Evolutionary conservation across 2,888 invertebrate genomes (phyloP), one percentile per base, ranked within the genome.

Genomic region (Athalia rosae): DNA sequence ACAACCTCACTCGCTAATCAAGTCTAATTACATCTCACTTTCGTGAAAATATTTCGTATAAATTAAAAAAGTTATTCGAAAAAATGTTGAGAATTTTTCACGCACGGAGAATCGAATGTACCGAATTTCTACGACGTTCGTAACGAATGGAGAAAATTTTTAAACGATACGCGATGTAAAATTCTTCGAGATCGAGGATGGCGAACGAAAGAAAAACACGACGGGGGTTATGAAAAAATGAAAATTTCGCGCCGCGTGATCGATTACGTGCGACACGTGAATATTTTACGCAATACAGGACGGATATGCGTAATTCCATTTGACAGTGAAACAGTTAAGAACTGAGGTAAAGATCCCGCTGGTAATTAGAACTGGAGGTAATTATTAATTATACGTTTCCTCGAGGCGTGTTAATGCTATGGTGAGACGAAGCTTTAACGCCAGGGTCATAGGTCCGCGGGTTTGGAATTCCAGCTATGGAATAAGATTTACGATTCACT

Each of bases 311-410:
- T 61, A 15, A n/a, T 28, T n/a, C n/a, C 11, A 41, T 43, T 45
- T 71, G 43, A 71, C 71, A 45, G 56, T 71, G 43, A 43, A 43
- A 45, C 56, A 58, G 71, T 71, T 45, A 71, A 43, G 45, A 4
- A 45, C 58, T 45, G 28, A 28, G 7, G 71, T 71, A 43, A 13
- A 47, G 56, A 58, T 71, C 58, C 43, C 13, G n/a, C 13, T 2
- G 58, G 71, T 71, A 71, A 71, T 71, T 71, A 71, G 71, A 71
- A 71, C 71, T 71, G n/a, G 71, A 58, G 71, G 50, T 71, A 71
- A 71, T 71, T 71, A 71, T 58, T 56, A 58, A 71, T 71, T 71
- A n/a, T n/a, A 71, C 71, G 43, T n/a, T 71, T 4, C 13, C 13
- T 50, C 43, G 28, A 71, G 58, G 71, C 58, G 71, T 71, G 58